Evolutionary conservation across 2,888 invertebrate genomes (phyloP).

Genomic region (Balanococcus diminutus): DNA sequence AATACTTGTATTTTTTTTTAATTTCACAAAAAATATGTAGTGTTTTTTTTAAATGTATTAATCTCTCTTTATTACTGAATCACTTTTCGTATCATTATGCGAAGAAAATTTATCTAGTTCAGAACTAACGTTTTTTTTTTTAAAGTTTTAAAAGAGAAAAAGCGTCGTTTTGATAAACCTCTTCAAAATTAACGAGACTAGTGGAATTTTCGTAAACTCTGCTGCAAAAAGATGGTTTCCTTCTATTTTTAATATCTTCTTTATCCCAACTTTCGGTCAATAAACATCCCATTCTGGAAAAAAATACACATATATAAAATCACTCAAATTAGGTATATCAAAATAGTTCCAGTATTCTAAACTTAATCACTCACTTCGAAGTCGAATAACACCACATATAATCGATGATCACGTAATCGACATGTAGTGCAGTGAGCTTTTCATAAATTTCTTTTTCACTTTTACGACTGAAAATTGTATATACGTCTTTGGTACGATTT

Average conservation of each 20-base stretch:
- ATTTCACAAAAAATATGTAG: neutral
- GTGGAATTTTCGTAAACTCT: neutral
- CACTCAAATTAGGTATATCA: neutral
- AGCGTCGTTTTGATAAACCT: neutral
- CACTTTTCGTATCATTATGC: neutral
- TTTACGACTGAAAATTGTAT: neutral
- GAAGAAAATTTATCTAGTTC: neutral
- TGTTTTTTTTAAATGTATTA: neutral
- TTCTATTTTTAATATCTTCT: neutral
- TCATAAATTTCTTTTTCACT: neutral
- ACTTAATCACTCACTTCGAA: neutral
- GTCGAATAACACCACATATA: neutral
- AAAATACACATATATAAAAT: neutral
- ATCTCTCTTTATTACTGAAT: neutral
- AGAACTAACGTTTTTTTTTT: neutral
- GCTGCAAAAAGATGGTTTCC: neutral
- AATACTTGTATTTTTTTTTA: too few species aligned
- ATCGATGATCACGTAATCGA: neutral
- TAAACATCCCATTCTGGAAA: neutral
- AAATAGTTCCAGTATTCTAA: too few species aligned
- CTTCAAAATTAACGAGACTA: neutral
- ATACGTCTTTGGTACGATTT: neutral
- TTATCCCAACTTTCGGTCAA: neutral
- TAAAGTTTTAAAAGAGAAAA: neutral
- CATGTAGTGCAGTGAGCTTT: neutral